These are phyloP conservation scores for Erannis defoliaria DNA, from an alignment of 2,888 invertebrate species.

Conservation along the genomic window DNA sequence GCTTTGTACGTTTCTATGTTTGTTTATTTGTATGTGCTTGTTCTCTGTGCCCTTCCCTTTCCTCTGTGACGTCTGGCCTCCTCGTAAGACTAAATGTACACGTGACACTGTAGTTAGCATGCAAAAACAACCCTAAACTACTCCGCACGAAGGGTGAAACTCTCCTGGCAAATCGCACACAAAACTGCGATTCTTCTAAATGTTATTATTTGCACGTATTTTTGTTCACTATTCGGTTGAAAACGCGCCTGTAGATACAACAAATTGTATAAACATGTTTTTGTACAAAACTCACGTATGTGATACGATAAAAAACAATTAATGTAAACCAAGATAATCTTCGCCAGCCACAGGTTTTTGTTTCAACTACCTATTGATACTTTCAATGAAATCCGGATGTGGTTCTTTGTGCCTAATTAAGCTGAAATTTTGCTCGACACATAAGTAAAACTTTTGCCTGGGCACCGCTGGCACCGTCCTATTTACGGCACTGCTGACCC, in stretches of 20 bases:
- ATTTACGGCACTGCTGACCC: no score
- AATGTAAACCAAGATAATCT: not conserved
- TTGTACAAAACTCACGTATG: not conserved
- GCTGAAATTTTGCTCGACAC: not conserved
- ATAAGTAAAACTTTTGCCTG: no score
- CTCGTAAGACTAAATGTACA: constrained; percentile 65
- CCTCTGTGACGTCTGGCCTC: constrained; percentile 63
- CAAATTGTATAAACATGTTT: not conserved
- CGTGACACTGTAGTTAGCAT: constrained; percentile 59
- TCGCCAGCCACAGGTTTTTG: constrained; percentile 23
- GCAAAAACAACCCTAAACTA: constrained; percentile 40
- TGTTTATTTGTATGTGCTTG: constrained; percentile 23
- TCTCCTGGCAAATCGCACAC: constrained; percentile 40
- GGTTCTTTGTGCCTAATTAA: not conserved
- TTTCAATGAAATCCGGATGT: not conserved
- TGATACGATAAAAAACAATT: not conserved
- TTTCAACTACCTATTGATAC: constrained; percentile 13
- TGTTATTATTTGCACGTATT: constrained; percentile 45
- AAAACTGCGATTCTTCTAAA: constrained; percentile 38
- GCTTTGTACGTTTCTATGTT: constrained; percentile 16
- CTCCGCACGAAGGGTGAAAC: constrained; percentile 38
- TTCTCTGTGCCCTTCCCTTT: constrained; percentile 26
- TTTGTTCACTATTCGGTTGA: constrained; percentile 27
- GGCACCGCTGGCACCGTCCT: no score
- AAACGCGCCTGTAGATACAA: constrained; percentile 19